Evolutionary conservation across 2,113 vertebrate species (phyloP), one percentile per base, ranked within the genome.

Genomic region (Morone saxatilis): DNA sequence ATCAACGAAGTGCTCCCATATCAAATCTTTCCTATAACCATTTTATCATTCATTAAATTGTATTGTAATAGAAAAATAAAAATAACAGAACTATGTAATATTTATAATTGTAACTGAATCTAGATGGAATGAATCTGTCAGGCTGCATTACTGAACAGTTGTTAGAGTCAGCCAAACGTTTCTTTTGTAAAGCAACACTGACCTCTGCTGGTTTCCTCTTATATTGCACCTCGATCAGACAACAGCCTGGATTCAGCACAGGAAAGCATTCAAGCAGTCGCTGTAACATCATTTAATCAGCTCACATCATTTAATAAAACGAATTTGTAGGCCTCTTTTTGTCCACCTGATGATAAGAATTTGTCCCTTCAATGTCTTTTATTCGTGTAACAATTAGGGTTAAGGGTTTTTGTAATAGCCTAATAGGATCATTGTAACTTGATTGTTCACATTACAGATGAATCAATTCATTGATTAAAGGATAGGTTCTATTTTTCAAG

Each of bases 131-230:
- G 0, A 17, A 13, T 61, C 2, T 50, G 38, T 9, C 40, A 16
- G 14, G 6, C 0, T 73, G 7, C 43, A 45, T 19, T 60, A n/a
- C 16, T 19, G 14, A 17, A 57, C 50, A 6, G 31, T 25, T 31
- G 48, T 16, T 3, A 6, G 22, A 14, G 25, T 20, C 17, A 22
- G 2, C 7, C 25, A 62, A 78, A 74, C n/a, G 6, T 2, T n/a
- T 41, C 20, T 74, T 25, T 50, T 41, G 2, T 76, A 38, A 50
- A 51, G 20, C 77, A 78, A 89, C 69, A 90, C 82, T 87, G 88
- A 71, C 90, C 84, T 86, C 88, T 0, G 65, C 1, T 87, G 90
- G 88, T 69, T 17, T 1, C 0, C 4, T 47, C 8, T 69, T 13
- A 4, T 16, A 66, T 25, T 76, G 68, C 84, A 74, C 6, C 38